Evolutionary conservation across 2,113 vertebrate species (phyloP).

Genomic region (Vidua macroura): DNA sequence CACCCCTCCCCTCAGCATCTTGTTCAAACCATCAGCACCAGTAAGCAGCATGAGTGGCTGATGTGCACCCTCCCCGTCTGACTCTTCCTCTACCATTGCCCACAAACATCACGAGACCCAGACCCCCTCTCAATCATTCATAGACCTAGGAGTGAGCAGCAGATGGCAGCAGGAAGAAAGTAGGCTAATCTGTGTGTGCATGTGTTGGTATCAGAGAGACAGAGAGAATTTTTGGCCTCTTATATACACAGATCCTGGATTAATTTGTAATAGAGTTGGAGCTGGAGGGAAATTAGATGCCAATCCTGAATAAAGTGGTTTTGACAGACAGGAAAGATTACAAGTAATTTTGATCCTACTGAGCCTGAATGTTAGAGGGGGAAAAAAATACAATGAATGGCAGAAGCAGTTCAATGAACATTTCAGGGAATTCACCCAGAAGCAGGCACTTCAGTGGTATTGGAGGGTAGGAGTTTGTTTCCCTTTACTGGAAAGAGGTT

Average conservation of each 20-base stretch:
- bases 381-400: not conserved
- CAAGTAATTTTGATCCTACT: conserved; percentile 41
- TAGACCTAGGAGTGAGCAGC: not conserved
- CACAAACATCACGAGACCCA: not conserved
- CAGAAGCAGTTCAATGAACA: conserved; percentile 23
- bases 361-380: conserved; percentile 21
- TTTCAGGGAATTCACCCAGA: not conserved
- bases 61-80: not conserved
- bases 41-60: not conserved
- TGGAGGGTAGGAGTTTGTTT: not conserved
- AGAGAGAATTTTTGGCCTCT: conserved; percentile 35
- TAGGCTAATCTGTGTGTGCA: not conserved
- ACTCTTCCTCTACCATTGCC: not conserved
- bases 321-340: conserved; percentile 66
- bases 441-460: not conserved
- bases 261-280: conserved; percentile 52
- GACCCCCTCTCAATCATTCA: not conserved
- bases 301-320: conserved; percentile 58
- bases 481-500: not conserved
- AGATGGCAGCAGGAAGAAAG: conserved; percentile 35
- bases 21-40: not conserved
- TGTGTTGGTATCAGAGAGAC: not conserved
- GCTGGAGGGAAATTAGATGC: conserved; percentile 60
- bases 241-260: conserved; percentile 16
- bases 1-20: not conserved